Percentiles rank a stretch among this genome's conserved stretches.
These are phyloP conservation scores for Drosophila sturtevanti DNA, from an alignment of 1,140 invertebrate species.

Conservation along the genomic window DNA sequence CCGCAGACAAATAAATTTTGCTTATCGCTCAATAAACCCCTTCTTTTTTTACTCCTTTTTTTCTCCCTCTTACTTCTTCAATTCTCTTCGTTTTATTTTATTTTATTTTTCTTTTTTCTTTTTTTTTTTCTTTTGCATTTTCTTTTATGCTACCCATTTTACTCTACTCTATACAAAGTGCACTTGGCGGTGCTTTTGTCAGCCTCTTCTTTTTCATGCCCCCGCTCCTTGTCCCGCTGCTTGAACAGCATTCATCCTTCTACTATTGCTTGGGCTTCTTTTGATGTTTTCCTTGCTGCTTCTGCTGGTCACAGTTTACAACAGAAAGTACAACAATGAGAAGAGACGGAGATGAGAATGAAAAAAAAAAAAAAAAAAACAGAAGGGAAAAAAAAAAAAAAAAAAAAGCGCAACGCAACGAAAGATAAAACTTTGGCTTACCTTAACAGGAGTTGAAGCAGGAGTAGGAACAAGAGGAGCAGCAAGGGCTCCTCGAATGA, in stretches of 20 bases:
- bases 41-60: constrained; percentile 30
- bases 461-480: background rate
- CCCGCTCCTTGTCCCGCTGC: background rate
- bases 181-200: constrained; percentile 69
- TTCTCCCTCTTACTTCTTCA: background rate
- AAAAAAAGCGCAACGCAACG: constrained; percentile 35
- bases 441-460: constrained; percentile 40
- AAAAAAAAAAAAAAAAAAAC: constrained; percentile 21
- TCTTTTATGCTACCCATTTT: constrained; percentile 65
- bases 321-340: constrained; percentile 22
- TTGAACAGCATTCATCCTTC: background rate
- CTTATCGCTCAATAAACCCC: constrained; percentile 73
- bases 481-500: background rate
- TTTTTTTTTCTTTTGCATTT: constrained; percentile 39
- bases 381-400: constrained; percentile 15
- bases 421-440: constrained; percentile 72
- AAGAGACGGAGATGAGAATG: constrained; percentile 17
- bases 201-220: constrained; percentile 6
- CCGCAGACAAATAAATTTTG: constrained; percentile 78
- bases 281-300: constrained; percentile 67
- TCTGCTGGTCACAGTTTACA: constrained; percentile 66
- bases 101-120: constrained; percentile 10
- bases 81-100: too few species aligned
- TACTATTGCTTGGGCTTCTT: constrained; percentile 38
- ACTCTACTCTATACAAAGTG: constrained; percentile 67